These are phyloP conservation scores for Aphelinus atriplicis DNA, from an alignment of 1,140 invertebrate species.

Conservation along the genomic window DNA sequence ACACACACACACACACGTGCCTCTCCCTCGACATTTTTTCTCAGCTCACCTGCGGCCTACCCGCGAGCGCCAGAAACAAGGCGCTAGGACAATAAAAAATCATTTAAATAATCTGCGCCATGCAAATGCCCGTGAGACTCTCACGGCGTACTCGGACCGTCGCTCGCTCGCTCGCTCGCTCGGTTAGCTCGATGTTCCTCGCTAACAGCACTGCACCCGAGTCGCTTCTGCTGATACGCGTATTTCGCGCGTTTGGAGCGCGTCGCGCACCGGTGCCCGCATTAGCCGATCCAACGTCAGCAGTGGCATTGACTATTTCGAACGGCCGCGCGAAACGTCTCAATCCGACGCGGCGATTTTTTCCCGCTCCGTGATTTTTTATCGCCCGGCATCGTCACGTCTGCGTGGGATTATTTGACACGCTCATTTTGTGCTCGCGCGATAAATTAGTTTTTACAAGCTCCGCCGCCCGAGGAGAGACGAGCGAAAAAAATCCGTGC, in stretches of 20 bases:
- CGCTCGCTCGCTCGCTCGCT: not conserved
- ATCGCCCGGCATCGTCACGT: not conserved
- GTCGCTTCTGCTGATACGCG: not conserved
- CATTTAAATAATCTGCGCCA: constrained; percentile 58
- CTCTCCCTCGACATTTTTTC: constrained; percentile 9
- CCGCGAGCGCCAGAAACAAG: constrained; percentile 50
- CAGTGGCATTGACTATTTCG: too few relatives aligned
- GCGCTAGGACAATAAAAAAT: constrained; percentile 50
- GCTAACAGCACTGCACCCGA: too few relatives aligned
- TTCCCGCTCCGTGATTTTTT: too few relatives aligned
- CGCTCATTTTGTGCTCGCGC: not conserved
- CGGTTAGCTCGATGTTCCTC: too few relatives aligned
- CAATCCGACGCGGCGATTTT: too few relatives aligned
- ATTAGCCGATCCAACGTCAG: too few relatives aligned
- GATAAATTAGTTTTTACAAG: not conserved
- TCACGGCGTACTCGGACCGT: constrained; percentile 38
- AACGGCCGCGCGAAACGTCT: too few relatives aligned
- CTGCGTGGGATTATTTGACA: not conserved
- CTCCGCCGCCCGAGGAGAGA: not conserved
- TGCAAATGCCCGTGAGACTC: constrained; percentile 55
- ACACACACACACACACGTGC: too few relatives aligned
- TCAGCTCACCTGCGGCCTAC: constrained; percentile 31
- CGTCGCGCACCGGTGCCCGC: too few relatives aligned
- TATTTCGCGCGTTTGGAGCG: not conserved
- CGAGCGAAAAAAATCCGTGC: not conserved